phyloP scores from a whole-genome alignment of 2,113 vertebrate genomes.

The Otus sunia region DNA sequence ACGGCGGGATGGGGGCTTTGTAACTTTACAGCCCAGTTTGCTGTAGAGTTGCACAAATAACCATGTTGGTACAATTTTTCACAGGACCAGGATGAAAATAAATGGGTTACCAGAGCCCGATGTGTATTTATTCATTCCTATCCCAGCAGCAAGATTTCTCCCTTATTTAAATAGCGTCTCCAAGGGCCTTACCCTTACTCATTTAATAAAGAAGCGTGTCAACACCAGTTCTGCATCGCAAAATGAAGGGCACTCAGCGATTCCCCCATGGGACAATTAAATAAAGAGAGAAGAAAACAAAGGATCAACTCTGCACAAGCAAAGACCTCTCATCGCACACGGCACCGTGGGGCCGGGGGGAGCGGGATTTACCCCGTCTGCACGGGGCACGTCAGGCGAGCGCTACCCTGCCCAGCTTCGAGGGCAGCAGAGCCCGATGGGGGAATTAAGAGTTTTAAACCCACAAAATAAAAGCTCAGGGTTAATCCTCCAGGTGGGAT shows the following conservation, averaged over 20 bases:
- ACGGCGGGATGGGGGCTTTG: accelerated
- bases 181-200: slow-evolving; percentile 32
- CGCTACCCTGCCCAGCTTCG: not conserved
- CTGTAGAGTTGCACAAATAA: not conserved
- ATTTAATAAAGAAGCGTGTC: slow-evolving; percentile 44
- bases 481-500: not conserved
- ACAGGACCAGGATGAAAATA: not conserved
- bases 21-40: not conserved
- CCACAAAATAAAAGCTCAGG: not conserved
- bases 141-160: not conserved
- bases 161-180: slow-evolving; percentile 21
- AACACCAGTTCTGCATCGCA: slow-evolving; percentile 21
- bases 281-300: slow-evolving; percentile 51
- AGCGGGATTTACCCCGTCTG: accelerated
- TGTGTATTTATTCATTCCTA: not conserved
- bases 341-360: accelerated
- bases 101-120: not conserved
- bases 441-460: not conserved
- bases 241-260: slow-evolving; percentile 16
- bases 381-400: accelerated
- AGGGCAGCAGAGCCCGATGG: not conserved
- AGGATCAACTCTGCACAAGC: not conserved
- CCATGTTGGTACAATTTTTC: not conserved
- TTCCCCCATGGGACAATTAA: slow-evolving; percentile 15
- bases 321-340: not conserved